Evolutionary conservation across 2,888 invertebrate species (phyloP).

Genomic region (Entomobrya multifasciata): DNA sequence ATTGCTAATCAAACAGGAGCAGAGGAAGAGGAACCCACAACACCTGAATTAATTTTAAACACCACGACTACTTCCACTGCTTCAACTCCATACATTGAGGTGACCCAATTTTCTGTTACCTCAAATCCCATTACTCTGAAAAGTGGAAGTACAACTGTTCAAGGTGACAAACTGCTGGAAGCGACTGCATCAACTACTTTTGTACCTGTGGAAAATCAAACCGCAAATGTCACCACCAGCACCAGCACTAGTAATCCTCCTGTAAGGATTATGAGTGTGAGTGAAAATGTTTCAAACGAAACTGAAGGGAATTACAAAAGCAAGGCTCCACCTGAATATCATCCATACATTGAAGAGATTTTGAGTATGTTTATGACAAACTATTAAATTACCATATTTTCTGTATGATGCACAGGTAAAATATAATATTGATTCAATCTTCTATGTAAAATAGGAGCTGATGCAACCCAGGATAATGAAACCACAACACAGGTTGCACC

Average conservation of each 20-base stretch:
- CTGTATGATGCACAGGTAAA: not conserved
- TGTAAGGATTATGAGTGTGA: not conserved
- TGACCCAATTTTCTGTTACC: not conserved
- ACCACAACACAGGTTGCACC: not conserved
- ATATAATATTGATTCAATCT: not conserved
- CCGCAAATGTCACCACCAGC: not conserved
- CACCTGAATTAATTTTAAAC: not conserved
- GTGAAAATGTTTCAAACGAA: not conserved
- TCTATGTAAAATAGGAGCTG: not conserved
- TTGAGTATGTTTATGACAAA: conserved; percentile 3
- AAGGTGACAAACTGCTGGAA: not conserved
- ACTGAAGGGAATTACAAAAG: conserved; percentile 1
- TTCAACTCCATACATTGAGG: not conserved
- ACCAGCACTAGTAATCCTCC: no score
- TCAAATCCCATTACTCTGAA: not conserved
- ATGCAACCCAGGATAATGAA: not conserved
- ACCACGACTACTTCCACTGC: no score
- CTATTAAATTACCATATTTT: not conserved
- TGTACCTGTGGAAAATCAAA: not conserved
- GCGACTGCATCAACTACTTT: not conserved
- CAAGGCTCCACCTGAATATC: conserved; percentile 23
- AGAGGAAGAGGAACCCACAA: no score
- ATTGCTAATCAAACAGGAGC: not conserved
- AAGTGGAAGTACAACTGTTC: not conserved
- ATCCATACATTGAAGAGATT: conserved; percentile 45